Base-by-base conservation (phyloP, 2,888 invertebrate genomes). In the Axea sp. region DNA sequence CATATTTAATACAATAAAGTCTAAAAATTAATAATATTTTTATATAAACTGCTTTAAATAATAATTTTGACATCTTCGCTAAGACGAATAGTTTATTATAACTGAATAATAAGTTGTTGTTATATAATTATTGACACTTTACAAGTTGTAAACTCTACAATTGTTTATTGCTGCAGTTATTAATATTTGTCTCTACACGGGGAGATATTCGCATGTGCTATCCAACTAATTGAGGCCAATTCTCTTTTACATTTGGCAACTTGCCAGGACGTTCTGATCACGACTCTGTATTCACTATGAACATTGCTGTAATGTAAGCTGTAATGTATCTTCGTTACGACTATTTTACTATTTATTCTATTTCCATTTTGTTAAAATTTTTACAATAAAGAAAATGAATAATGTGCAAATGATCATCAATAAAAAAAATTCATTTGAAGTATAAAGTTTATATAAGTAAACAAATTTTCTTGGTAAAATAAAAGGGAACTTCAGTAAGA, bases 201-300 rank as follows among this genome's bases (percentile, higher is more conserved):
- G 14, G 19, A 26, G 67, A 69, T 65, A 65, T 75, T 75, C 17
- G 77, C 76, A 71, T 75, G 77, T 79, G 81, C 81, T 81, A 82
- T 80, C 72, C 76, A 75, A 80, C 80, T 82, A 83, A 84, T 84
- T 82, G 81, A 83, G 82, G 81, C 81, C 81, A 82, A 78, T 79
- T 78, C 78, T 77, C 79, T 75, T 76, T 72, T 69, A 76, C 81
- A 79, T 79, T 81, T 83, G 84, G 83, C 81, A 2, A 3, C 0
- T 3, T n/a, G 75, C 83, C 84, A 84, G 80, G 77, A 78, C 80
- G 78, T 76, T 81, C 81, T 80, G 82, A 81, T 82, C 80, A 76
- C 76, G 37, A 62, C 59, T 60, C 55, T 15, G 57, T 71, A 75
- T 69, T 60, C 69, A 49, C 68, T 35, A 49, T 43, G 57, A 65